Percentiles rank a stretch among this genome's conserved stretches.
Evolutionary conservation across 2,113 vertebrate species (phyloP).

Genomic region (Alosa alosa): DNA sequence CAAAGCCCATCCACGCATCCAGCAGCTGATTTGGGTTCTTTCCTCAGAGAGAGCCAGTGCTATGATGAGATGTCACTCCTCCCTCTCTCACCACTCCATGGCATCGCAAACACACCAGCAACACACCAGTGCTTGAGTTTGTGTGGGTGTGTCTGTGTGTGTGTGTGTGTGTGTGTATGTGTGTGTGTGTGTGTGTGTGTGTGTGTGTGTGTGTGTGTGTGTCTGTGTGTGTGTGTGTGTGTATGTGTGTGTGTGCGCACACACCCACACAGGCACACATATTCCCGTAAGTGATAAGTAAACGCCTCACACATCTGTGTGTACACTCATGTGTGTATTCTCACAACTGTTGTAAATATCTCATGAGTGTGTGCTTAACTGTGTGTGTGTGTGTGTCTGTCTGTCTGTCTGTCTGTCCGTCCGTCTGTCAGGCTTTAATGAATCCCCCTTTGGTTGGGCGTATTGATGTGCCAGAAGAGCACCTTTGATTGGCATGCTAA

Average conservation of each 20-base stretch:
- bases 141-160: not conserved
- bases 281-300: not conserved
- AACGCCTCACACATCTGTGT: not conserved
- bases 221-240: not conserved
- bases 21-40: not conserved
- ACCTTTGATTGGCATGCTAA: slow-evolving; percentile 34
- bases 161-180: not conserved
- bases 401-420: not conserved
- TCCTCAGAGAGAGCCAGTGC: not conserved
- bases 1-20: not conserved
- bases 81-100: not conserved
- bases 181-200: not conserved
- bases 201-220: slow-evolving; percentile 3
- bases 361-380: not conserved
- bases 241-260: not conserved
- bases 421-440: not conserved
- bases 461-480: not conserved
- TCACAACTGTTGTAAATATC: not conserved
- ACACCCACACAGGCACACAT: not conserved
- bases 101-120: not conserved
- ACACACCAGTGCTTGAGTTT: not conserved
- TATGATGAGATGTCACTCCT: slow-evolving; percentile 6
- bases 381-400: not conserved
- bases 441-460: not conserved
- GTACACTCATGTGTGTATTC: not conserved